Percentiles rank a stretch among this genome's conserved stretches.
These are phyloP conservation scores for Noturus placidus DNA, from an alignment of 2,113 vertebrate species.

Conservation along the genomic window DNA sequence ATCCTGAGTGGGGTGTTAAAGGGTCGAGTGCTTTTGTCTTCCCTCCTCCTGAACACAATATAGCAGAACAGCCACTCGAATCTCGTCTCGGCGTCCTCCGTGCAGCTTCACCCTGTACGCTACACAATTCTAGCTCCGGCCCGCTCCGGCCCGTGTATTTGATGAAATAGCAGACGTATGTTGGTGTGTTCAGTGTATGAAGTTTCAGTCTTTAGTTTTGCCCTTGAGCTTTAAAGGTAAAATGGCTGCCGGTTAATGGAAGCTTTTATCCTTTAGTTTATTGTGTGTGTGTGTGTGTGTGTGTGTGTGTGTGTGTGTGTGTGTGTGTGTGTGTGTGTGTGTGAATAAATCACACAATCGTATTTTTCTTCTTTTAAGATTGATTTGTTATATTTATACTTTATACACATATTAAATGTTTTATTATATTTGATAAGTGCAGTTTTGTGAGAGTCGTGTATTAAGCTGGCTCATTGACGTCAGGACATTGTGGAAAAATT, in stretches of 20 bases:
- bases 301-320: too few relatives aligned
- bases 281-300: too few relatives aligned
- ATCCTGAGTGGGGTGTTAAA: constrained; percentile 21
- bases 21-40: constrained; percentile 26
- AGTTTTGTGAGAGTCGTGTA: background rate
- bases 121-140: background rate
- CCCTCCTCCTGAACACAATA: constrained; percentile 44
- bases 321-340: background rate
- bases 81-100: constrained; percentile 69
- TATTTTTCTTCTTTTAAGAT: background rate
- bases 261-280: background rate
- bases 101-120: constrained; percentile 60
- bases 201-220: background rate
- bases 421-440: background rate
- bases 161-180: background rate
- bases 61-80: constrained; percentile 55
- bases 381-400: background rate
- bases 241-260: background rate
- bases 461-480: background rate
- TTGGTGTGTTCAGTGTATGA: background rate
- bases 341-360: background rate
- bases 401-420: background rate
- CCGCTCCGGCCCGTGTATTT: background rate
- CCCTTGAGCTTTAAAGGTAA: background rate
- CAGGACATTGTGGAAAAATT: background rate